Evolutionary conservation across 2,797 vertebrate genomes (phyloP).

Genomic region (Zalophus californianus): DNA sequence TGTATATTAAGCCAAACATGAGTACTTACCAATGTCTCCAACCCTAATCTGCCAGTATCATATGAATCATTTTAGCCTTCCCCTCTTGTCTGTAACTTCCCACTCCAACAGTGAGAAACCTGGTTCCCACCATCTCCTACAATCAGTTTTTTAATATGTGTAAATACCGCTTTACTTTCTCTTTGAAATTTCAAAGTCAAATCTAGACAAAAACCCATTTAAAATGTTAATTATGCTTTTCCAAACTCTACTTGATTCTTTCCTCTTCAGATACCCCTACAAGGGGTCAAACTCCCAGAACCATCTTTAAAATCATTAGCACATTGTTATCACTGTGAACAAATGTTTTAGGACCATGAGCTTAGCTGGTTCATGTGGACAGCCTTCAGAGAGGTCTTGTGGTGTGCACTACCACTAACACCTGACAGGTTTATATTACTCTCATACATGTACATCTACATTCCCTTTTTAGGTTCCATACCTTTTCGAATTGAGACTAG

Average conservation of each 20-base stretch:
- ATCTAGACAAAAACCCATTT: background rate
- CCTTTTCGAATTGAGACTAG: background rate
- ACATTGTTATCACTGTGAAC: background rate
- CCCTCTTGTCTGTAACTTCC: background rate
- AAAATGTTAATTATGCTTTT: background rate
- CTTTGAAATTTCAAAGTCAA: background rate
- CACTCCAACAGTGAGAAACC: background rate
- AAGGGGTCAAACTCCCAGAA: background rate
- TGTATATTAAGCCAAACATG: background rate
- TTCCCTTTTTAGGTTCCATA: background rate
- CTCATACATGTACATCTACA: too few relatives aligned
- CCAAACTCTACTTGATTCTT: background rate
- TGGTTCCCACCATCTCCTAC: background rate
- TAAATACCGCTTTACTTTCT: background rate
- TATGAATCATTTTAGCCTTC: background rate
- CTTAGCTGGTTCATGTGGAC: background rate
- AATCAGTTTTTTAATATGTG: background rate
- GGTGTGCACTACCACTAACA: background rate
- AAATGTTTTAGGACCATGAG: background rate
- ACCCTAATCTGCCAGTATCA: background rate
- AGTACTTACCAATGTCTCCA: background rate
- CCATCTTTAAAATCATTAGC: background rate
- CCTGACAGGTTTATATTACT: background rate
- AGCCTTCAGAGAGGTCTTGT: background rate
- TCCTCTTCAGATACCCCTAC: background rate